Evolutionary conservation across 2,113 vertebrate genomes (phyloP).

Genomic region (Hyla sarda): DNA sequence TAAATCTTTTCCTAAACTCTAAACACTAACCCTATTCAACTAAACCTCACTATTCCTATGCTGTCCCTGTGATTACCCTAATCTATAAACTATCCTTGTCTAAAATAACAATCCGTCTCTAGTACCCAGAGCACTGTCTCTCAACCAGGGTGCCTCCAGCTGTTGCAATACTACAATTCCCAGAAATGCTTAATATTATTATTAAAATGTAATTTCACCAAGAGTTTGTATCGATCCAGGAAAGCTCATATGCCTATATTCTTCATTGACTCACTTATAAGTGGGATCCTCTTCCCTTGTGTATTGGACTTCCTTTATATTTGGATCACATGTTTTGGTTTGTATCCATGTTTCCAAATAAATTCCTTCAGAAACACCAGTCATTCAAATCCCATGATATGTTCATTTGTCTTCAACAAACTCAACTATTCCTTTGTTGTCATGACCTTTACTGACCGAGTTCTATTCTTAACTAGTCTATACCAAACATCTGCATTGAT

Average conservation of each 20-base stretch:
- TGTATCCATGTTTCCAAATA: conserved; percentile 60
- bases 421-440: conserved; percentile 72
- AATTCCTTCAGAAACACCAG: conserved; percentile 68
- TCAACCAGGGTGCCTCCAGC: too few species aligned
- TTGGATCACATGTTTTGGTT: background rate
- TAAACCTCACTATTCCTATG: too few species aligned
- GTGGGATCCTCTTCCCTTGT: background rate
- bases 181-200: too few species aligned
- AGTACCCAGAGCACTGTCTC: too few species aligned
- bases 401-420: conserved; percentile 76
- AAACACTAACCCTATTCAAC: too few species aligned
- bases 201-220: too few species aligned
- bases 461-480: conserved; percentile 82
- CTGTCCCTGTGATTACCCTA: too few species aligned
- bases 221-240: too few species aligned
- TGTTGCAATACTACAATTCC: too few species aligned
- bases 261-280: background rate
- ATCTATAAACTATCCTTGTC: too few species aligned
- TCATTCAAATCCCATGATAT: conserved; percentile 72
- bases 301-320: background rate
- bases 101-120: too few species aligned
- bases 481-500: conserved; percentile 80
- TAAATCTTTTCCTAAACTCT: too few species aligned
- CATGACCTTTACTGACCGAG: conserved; percentile 75
- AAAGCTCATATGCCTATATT: background rate